Percentiles rank a stretch among this genome's conserved stretches.
Conservation (phyloP, 2,797 vertebrate genomes). For the Aldrovandia affinis region DNA sequence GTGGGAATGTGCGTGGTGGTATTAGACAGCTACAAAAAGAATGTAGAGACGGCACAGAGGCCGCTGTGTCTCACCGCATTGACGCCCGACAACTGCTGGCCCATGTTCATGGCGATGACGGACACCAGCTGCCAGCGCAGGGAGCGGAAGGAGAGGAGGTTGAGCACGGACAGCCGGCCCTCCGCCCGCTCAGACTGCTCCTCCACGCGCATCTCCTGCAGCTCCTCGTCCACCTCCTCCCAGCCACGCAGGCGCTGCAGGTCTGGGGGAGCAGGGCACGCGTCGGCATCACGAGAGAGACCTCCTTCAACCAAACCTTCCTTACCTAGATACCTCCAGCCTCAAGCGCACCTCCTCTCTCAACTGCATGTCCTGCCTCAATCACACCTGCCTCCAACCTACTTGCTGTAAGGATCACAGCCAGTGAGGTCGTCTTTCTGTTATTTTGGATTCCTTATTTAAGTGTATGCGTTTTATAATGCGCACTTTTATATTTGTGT, state of each 20-base stretch:
- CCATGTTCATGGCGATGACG: constrained; percentile 72
- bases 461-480: background rate
- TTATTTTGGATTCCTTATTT: background rate
- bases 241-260: constrained; percentile 66
- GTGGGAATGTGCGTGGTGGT: background rate
- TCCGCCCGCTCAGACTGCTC: constrained; percentile 65
- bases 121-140: constrained; percentile 78
- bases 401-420: no score
- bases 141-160: constrained; percentile 60
- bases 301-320: background rate
- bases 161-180: constrained; percentile 64
- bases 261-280: constrained; percentile 50
- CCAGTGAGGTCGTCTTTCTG: no score
- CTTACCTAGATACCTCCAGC: no score
- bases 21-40: background rate
- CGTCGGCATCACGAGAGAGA: background rate
- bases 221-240: constrained; percentile 61
- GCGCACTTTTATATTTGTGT: no score
- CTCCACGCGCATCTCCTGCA: constrained; percentile 73
- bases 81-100: constrained; percentile 79
- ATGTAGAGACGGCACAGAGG: background rate
- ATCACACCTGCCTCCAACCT: no score
- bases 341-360: no score
- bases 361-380: no score
- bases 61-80: constrained; percentile 62